Evolutionary conservation across 92 coral and sea anemone species (phyloP).

Genomic region (Zoanthus sansibaricus): DNA sequence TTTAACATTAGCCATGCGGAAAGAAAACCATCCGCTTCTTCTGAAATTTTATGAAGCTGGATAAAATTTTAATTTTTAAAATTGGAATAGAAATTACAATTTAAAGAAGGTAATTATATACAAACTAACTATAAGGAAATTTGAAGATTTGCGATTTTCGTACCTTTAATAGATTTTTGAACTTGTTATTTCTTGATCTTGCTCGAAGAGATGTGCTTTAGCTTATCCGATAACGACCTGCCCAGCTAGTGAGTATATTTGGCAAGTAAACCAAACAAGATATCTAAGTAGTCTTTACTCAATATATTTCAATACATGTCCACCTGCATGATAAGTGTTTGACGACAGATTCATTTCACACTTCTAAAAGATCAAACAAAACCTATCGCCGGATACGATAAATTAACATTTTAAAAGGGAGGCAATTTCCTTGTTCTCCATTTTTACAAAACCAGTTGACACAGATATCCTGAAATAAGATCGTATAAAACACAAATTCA

Average conservation of each 20-base stretch:
- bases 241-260: conserved; percentile 17
- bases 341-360: conserved; percentile 45
- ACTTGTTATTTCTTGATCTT: not conserved
- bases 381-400: conserved; percentile 37
- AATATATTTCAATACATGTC: conserved; percentile 33
- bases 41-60: too few relatives aligned
- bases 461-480: conserved; percentile 29
- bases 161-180: not conserved
- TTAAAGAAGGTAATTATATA: too few relatives aligned
- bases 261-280: conserved; percentile 26
- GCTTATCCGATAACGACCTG: conserved; percentile 8
- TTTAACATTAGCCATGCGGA: too few relatives aligned
- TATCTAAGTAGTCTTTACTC: conserved; percentile 1
- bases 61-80: too few relatives aligned
- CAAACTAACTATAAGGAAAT: not conserved
- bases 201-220: not conserved
- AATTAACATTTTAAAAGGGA: conserved; percentile 46
- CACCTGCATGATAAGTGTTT: conserved; percentile 53
- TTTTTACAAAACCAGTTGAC: conserved; percentile 19
- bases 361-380: conserved; percentile 41
- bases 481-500: conserved; percentile 4
- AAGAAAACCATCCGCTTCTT: too few relatives aligned
- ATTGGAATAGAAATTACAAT: too few relatives aligned
- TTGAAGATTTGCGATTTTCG: not conserved
- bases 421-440: conserved; percentile 26